Conservation (phyloP, 1,140 invertebrate genomes). For the Cotesia chilonis region DNA sequence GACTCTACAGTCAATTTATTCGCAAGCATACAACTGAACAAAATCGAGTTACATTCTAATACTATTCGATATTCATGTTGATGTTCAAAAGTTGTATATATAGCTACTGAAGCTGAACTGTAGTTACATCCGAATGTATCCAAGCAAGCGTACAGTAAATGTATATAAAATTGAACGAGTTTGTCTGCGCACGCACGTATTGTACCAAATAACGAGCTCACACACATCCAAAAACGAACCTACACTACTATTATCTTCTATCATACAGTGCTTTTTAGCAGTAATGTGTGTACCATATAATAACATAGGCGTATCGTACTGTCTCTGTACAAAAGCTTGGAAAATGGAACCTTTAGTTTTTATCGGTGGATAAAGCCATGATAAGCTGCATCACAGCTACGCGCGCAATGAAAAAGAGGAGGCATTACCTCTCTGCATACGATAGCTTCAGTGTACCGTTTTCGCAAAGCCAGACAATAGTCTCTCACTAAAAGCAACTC, state of each 20-base stretch:
- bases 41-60: constrained; percentile 18
- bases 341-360: constrained; percentile 61
- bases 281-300: not conserved
- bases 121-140: constrained; percentile 22
- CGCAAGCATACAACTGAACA: not conserved
- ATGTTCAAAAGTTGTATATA: constrained; percentile 17
- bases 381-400: constrained; percentile 56
- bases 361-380: constrained; percentile 60
- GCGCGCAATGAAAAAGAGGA: constrained; percentile 50
- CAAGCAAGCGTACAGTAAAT: constrained; percentile 12
- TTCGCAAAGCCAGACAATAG: not conserved
- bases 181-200: constrained; percentile 31
- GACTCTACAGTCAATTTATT: constrained; percentile 22
- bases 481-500: not conserved
- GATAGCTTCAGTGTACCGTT: constrained; percentile 35
- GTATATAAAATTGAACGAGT: constrained; percentile 1
- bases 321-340: constrained; percentile 49
- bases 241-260: not conserved
- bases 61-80: constrained; percentile 4
- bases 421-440: constrained; percentile 29
- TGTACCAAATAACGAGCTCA: constrained; percentile 23
- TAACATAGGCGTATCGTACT: constrained; percentile 5
- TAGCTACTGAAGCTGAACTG: not conserved
- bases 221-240: constrained; percentile 4
- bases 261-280: not conserved